Percentiles rank a stretch among this genome's conserved stretches.
Evolutionary conservation across 2,113 vertebrate species (phyloP).

Genomic region (Empidonax traillii): DNA sequence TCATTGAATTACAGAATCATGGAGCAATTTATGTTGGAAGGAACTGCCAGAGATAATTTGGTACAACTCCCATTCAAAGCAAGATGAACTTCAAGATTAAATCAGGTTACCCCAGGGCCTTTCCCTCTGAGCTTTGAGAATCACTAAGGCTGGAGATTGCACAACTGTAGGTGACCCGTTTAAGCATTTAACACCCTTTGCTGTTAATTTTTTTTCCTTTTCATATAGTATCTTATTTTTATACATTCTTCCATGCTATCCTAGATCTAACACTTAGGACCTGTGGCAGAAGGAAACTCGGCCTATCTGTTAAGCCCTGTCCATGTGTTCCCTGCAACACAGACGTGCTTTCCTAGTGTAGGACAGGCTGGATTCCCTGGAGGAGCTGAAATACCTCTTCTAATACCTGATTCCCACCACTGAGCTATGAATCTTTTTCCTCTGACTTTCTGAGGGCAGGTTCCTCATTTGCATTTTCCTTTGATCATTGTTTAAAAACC

Average conservation of each 20-base stretch:
- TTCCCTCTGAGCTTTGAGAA: neutral
- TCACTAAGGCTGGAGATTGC: neutral
- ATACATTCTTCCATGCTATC: neutral
- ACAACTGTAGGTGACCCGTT: neutral
- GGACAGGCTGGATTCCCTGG: neutral
- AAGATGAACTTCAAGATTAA: neutral
- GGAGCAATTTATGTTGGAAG: neutral
- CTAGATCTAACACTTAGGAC: neutral
- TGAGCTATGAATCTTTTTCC: neutral
- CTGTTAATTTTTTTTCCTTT: neutral
- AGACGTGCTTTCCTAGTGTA: neutral
- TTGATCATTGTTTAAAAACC: conserved; percentile 46
- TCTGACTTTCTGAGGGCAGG: neutral
- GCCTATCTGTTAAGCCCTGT: neutral
- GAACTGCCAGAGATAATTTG: neutral
- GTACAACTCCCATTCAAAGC: neutral
- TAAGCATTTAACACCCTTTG: neutral
- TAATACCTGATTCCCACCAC: neutral
- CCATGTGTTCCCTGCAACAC: neutral
- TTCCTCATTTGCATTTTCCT: conserved; percentile 28
- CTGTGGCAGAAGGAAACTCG: neutral
- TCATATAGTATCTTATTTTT: neutral
- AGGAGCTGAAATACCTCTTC: neutral
- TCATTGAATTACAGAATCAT: neutral
- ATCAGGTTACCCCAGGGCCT: neutral